Evolutionary conservation across 2,888 invertebrate genomes (phyloP), one percentile per base, ranked within the genome.

Genomic region (Hemistola chrysoprasaria): DNA sequence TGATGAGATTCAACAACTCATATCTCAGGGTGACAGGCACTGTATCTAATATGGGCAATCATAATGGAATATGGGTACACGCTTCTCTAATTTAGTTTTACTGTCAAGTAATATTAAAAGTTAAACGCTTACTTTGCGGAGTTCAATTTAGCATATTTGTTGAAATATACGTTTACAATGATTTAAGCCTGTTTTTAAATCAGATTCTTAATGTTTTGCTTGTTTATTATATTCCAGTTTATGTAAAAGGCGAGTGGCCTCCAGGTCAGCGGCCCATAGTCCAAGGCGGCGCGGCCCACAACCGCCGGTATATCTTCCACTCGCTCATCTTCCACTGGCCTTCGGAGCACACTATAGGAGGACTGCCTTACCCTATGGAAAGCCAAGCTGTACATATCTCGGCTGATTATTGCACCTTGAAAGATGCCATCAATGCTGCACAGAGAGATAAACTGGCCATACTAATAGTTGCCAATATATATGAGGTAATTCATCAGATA

Each of bases 221-320:
- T n/a, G n/a, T n/a, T n/a, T n/a, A n/a, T n/a, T n/a, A n/a, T n/a
- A n/a, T n/a, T 65, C 3, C 56, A 85, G 85, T 79, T 6, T 47
- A 60, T 0, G 28, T 84, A 0, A 51, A 28, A 3, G 84, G 81
- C 0, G 40, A 56, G 24, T 85, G 84, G 84, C 45, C 52, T 1
- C 29, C 21, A 0, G 36, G 59, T 0, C 44, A 39, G 0, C 65
- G 65, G 3, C 85, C 85, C 0, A 23, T 71, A 0, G 53, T 85
- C 0, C 73, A 73, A 39, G 83, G 83, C 0, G 86, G 85, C 0
- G 80, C 80, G 1, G 77, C 70, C 0, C 69, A 81, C 46, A 72
- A 76, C 22, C 73, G 85, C 0, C 68, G 82, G 1, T 86, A 85
- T 40, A 22, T 74, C 1, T 85, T 85, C 53, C 70, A 83, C 42